Evolutionary conservation across 2,113 vertebrate species (phyloP).

Genomic region (Nycticebus coucang): DNA sequence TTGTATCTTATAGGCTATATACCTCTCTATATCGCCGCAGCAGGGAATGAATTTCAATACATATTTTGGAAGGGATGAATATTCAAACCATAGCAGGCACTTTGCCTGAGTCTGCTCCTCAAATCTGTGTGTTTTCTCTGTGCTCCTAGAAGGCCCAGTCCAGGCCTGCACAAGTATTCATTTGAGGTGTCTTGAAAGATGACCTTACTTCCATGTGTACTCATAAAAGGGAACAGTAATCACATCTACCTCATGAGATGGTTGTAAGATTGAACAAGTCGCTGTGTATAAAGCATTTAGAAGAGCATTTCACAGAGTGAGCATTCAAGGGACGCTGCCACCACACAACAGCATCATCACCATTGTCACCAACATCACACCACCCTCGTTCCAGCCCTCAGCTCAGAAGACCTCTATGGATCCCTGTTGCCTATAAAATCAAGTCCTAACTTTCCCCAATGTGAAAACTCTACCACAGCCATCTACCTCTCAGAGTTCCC

Average conservation of each 20-base stretch:
- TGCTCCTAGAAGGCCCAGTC: not conserved
- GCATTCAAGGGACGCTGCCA: not conserved
- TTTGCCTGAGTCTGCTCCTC: not conserved
- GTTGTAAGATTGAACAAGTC: not conserved
- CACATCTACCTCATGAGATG: not conserved
- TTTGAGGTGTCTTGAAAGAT: not conserved
- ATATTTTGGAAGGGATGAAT: not conserved
- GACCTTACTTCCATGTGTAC: not conserved
- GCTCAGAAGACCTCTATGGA: not conserved
- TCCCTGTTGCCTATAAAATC: not conserved
- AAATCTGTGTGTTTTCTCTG: not conserved
- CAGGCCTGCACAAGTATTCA: not conserved
- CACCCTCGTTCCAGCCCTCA: not conserved
- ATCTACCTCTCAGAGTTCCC: not conserved
- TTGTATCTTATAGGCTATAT: not conserved
- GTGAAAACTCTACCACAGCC: not conserved
- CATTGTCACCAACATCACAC: rapidly evolving
- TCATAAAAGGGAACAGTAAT: not conserved
- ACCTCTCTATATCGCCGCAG: not conserved
- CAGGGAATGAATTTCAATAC: not conserved
- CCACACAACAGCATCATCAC: rapidly evolving
- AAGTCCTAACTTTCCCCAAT: not conserved
- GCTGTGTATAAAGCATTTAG: not conserved
- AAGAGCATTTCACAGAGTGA: not conserved
- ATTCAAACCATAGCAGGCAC: not conserved